Base-by-base conservation (phyloP, 2,888 invertebrate species). In the Choristoneura rosaceana region DNA sequence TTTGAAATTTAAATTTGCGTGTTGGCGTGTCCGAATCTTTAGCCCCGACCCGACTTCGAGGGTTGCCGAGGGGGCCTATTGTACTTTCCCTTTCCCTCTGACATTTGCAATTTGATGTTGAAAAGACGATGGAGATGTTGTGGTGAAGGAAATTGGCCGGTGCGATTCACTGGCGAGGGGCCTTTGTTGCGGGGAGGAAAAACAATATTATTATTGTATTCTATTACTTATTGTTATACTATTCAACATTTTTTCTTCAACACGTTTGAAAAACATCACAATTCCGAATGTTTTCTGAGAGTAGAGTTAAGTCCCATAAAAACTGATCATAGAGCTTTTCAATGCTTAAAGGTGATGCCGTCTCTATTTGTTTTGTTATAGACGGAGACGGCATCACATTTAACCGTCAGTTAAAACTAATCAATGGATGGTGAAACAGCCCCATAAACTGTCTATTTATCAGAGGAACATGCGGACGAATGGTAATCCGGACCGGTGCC, bases 401-500 rank as follows among this genome's bases (percentile, higher is more conserved):
- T n/a, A n/a, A n/a, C n/a, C n/a, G n/a, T n/a, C n/a, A n/a, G n/a
- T n/a, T n/a, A n/a, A n/a, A n/a, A n/a, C n/a, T n/a, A n/a, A n/a
- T n/a, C n/a, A n/a, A n/a, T n/a, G n/a, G n/a, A n/a, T n/a, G n/a
- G n/a, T n/a, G n/a, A n/a, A n/a, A n/a, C n/a, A n/a, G n/a, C n/a
- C n/a, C n/a, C n/a, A n/a, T n/a, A n/a, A n/a, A n/a, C n/a, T n/a
- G n/a, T n/a, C n/a, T n/a, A n/a, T n/a, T n/a, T n/a, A n/a, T n/a
- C n/a, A n/a, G n/a, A n/a, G n/a, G 61, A 76, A 76, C 78, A 78
- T 77, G 79, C 80, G 83, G 86, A 87, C 87, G 84, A 82, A 80
- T 81, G 81, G 85, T 87, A 84, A 85, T 83, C 71, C 47, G 50
- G 25, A 8, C 50, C n/a, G 15, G n/a, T n/a, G 47, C 34, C 80